Percentiles rank a stretch among this genome's conserved stretches.
phyloP scores from a whole-genome alignment of 2,113 vertebrate genomes.

The Ageneiosus marmoratus region DNA sequence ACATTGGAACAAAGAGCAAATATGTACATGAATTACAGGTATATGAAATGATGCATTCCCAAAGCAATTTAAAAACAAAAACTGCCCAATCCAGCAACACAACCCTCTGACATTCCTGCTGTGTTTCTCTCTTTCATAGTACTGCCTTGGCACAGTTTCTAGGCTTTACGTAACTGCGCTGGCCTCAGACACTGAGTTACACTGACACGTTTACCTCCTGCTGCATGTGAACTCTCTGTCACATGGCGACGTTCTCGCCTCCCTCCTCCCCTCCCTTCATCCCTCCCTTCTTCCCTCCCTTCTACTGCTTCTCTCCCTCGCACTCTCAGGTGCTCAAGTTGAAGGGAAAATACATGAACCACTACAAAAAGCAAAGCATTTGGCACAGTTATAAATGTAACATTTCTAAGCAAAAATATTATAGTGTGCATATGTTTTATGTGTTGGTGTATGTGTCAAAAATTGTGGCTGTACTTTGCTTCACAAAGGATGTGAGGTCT shows the following conservation, averaged over 20 bases:
- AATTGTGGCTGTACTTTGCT: neutral
- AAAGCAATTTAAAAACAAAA: constrained; percentile 7
- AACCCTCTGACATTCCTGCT: constrained; percentile 18
- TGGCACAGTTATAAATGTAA: neutral
- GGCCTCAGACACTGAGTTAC: constrained; percentile 66
- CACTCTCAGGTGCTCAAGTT: constrained; percentile 68
- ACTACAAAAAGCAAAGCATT: neutral
- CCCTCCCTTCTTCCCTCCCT: neutral
- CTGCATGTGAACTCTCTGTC: constrained; percentile 71
- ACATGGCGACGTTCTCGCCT: constrained; percentile 59
- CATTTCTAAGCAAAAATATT: neutral
- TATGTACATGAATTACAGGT: neutral
- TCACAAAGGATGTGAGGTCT: neutral
- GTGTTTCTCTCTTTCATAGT: constrained; percentile 1
- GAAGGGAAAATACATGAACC: constrained; percentile 14
- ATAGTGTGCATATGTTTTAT: neutral
- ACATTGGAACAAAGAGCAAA: neutral
- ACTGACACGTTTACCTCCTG: constrained; percentile 67
- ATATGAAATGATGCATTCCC: neutral
- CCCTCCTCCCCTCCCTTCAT: constrained; percentile 36
- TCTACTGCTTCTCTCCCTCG: constrained; percentile 32
- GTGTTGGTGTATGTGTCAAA: neutral
- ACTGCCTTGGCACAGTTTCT: constrained; percentile 10
- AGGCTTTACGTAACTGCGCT: constrained; percentile 60
- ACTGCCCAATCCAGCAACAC: constrained; percentile 5